A percentile compares a stretch with the other conserved stretches of the same genome.
Conservation (phyloP, 2,797 vertebrate species). For the Vultur gryphus region DNA sequence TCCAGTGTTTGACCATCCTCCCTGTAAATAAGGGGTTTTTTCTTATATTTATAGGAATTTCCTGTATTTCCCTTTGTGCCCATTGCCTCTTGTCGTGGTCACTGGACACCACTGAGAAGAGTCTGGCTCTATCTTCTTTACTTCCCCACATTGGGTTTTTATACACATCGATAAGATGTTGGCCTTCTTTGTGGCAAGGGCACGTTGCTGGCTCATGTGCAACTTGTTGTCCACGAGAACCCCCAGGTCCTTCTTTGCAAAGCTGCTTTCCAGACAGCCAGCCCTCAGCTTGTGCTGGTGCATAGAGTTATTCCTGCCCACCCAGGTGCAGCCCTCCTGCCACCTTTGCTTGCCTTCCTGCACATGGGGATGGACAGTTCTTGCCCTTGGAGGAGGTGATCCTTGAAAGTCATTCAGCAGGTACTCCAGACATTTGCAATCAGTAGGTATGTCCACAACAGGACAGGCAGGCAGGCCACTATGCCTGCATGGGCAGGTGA, state of each 20-base stretch:
- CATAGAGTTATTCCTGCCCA: neutral
- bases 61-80: neutral
- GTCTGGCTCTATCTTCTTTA: neutral
- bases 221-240: neutral
- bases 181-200: neutral
- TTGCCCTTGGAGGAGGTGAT: neutral
- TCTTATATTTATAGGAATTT: neutral
- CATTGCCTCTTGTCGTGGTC: neutral
- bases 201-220: neutral
- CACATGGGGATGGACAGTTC: neutral
- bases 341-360: neutral
- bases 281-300: no score
- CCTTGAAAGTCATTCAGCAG: neutral
- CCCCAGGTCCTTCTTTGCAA: neutral
- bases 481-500: neutral
- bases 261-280: neutral
- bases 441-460: neutral
- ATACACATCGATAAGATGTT: neutral
- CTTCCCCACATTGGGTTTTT: accelerated
- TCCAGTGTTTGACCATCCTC: neutral
- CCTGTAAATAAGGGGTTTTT: neutral
- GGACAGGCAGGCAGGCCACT: neutral
- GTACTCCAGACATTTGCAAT: neutral
- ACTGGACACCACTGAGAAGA: neutral
- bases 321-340: neutral